Evolutionary conservation across 1,140 invertebrate species (phyloP), one percentile per base, ranked within the genome.

Genomic region (Heliconius himera): DNA sequence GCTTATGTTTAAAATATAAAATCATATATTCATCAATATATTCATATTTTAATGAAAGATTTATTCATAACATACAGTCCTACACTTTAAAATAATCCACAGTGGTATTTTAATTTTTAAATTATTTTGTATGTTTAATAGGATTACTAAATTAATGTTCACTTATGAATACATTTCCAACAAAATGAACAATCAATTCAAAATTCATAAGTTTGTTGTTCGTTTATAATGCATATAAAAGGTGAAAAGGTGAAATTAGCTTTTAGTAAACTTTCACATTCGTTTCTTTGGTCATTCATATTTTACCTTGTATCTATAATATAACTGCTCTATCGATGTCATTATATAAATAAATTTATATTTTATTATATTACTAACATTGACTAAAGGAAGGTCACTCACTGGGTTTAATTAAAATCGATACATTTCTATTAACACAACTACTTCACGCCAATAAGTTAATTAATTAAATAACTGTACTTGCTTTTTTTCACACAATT

Each of bases 171-270:
- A 66, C 29, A 66, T 13, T 66, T 66, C 11, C 22, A 22, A 66
- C 26, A 66, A 66, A 29, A 29, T 66, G 26, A 66, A 26, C 22
- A 13, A 66, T 29, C 60, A 66, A 66, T 66, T 66, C 4, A 26
- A 66, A 66, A 66, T 16, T 66, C 60, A 66, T 66, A 66, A 26
- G 5, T 13, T 66, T 66, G 26, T 26, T 66, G 26, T 66, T 29
- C 29, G 16, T 29, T 66, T 29, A 26, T 66, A 66, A 66, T 29
- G 60, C 26, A 26, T 16, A 13, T 16, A 29, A 66, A 26, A 66
- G 22, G 60, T 66, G 60, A 66, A 66, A 66, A 66, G 26, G 60
- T 66, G 60, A 29, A 66, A 66, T 66, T 66, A 11, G 22, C 26
- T 26, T 46, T 60, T 51, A 56, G 54, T 66, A 13, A 66, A 3